Percentiles rank a stretch among this genome's conserved stretches.
These are phyloP conservation scores for Actenoides lindsayi DNA, from an alignment of 2,113 vertebrate genomes.

Conservation along the genomic window DNA sequence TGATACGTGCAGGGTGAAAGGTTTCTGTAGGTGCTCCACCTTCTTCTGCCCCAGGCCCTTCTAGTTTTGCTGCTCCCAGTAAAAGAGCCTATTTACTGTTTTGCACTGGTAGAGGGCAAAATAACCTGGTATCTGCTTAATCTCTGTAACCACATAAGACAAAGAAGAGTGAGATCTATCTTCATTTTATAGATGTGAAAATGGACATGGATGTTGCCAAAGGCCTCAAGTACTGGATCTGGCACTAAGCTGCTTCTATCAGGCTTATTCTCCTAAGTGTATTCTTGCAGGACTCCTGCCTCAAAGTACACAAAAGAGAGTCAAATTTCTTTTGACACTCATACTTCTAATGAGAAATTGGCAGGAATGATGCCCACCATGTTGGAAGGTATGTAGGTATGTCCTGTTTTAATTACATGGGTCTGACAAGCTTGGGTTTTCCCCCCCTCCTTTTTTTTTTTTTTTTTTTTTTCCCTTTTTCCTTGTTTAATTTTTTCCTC, in stretches of 20 bases:
- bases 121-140: not conserved
- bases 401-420: conserved; percentile 28
- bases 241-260: not conserved
- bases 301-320: not conserved
- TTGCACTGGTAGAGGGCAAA: not conserved
- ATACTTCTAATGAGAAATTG: not conserved
- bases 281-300: not conserved
- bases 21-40: not conserved
- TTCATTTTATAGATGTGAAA: not conserved
- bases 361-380: not conserved
- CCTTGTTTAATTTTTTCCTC: not conserved
- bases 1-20: not conserved
- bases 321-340: not conserved
- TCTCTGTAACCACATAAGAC: not conserved
- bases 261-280: not conserved
- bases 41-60: not conserved
- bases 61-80: not conserved
- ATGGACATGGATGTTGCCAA: not conserved
- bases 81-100: not conserved
- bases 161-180: not conserved
- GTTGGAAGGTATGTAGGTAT: not conserved
- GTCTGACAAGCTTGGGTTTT: not conserved
- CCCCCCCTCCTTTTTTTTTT: not conserved
- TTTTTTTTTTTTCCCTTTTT: conserved; percentile 11
- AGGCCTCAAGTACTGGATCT: not conserved